Evolutionary conservation across 2,113 vertebrate species (phyloP), one percentile per base, ranked within the genome.

Genomic region (Eublepharis macularius): DNA sequence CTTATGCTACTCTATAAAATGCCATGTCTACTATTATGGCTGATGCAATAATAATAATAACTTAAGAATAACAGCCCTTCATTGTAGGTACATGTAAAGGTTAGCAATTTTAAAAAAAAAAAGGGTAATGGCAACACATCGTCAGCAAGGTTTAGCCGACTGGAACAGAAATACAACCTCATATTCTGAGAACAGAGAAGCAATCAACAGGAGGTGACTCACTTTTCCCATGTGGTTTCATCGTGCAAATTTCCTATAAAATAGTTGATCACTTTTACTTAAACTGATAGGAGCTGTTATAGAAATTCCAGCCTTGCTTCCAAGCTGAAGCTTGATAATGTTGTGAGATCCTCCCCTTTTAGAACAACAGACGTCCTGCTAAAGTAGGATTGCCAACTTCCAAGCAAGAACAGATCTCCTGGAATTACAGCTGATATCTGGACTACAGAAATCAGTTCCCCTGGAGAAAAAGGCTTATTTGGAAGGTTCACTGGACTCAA

Each of bases 201-300:
- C 39, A 29, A 84, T 54, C 34, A 69, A 77, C 74, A 84, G 63
- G 75, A 84, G 75, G 36, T 84, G 83, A 78, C 63, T 54, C 49
- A 68, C 2, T 43, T 66, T 57, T 84, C 36, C 17, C 75, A 70
- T 41, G 17, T 21, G 16, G 36, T 39, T 78, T 7, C 73, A 66
- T 76, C 72, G 45, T 47, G 26, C n/a, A 32, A 32, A n/a, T 68
- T 84, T 75, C 75, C 41, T 69, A 57, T 36, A 54, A 63, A 77
- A 39, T 41, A 54, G 29, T 84, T 54, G 74, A 51, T 39, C 45
- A 54, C 24, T 77, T n/a, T 39, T 17, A 57, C n/a, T 29, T 19
- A 54, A 43, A 4, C 11, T 54, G 24, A 57, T 39, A 26, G 4
- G 2, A 57, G 9, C 19, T 82, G 51, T n/a, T 45, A 60, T 43